Base-by-base conservation (phyloP, 1,140 invertebrate species). In the Delia radicum region DNA sequence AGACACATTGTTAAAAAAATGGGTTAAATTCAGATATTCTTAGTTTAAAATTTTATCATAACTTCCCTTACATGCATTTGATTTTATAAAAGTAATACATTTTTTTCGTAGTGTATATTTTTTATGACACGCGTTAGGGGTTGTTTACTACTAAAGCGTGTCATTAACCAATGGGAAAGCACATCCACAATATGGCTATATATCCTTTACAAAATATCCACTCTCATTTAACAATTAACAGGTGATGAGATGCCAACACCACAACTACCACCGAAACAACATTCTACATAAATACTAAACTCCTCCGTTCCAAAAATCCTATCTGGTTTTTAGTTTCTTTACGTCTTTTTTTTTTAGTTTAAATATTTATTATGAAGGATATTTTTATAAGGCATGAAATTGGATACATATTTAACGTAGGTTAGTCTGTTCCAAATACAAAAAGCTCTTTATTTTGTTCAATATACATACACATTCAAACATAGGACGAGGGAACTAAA, bases 301-400 rank as follows among this genome's bases (percentile, higher is more conserved):
- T 31, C 62, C 27, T 15, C 62, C 28, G 27, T n/a, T 12, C 29
- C 6, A n/a, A n/a, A n/a, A 27, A 21, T 62, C 3, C 61, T 27
- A 27, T 63, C 28, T 13, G 26, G 8, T 12, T 21, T 63, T 63
- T 24, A 63, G 62, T 63, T 63, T n/a, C n/a, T n/a, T n/a, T n/a
- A n/a, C n/a, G n/a, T 42, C 12, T 10, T 33, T 4, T 15, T 21
- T 7, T 37, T 28, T 8, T 69, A 24, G 29, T 69, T 33, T 24
- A 37, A 55, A 55, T 55, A 18, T 37, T 37, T 33, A 69, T 37
- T 69, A 18, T 69, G 18, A 27, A 26, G 63, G 28, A 67, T 67
- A 31, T 67, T 29, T 67, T 31, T 67, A 29, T 67, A 69, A 33
- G 29, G 29, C 65, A 69, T 69, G 65, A 37, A 69, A 69, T 69